A percentile compares a stretch with the other conserved stretches of the same genome.
Conservation (phyloP, 2,888 invertebrate genomes). For the Opisthograptis luteolata region DNA sequence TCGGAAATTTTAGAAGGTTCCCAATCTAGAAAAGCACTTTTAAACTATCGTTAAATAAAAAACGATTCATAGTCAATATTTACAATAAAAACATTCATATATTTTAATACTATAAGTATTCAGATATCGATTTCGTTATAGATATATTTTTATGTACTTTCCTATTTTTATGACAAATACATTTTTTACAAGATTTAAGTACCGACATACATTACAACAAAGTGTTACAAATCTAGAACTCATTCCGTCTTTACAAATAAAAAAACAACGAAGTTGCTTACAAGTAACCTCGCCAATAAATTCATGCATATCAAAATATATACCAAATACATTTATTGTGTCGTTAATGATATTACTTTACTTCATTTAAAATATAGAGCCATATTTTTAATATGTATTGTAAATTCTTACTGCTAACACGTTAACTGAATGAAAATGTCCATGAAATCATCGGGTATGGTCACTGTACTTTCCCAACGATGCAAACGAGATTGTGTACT, state of each 20-base stretch:
- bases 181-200: conserved; percentile 66
- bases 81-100: conserved; percentile 67
- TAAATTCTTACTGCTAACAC: conserved; percentile 62
- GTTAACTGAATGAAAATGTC: conserved; percentile 53
- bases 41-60: conserved; percentile 48
- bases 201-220: conserved; percentile 68
- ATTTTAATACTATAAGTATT: conserved; percentile 63
- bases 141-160: conserved; percentile 61
- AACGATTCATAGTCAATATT: conserved; percentile 50
- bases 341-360: conserved; percentile 59
- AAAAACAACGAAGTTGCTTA: conserved; percentile 54
- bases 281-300: conserved; percentile 66
- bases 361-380: conserved; percentile 59
- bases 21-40: conserved; percentile 56
- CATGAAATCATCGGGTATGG: conserved; percentile 13
- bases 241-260: conserved; percentile 56
- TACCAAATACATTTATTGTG: conserved; percentile 69
- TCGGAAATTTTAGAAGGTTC: conserved; percentile 56
- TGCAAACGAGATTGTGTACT: conserved; percentile 18
- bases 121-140: conserved; percentile 60
- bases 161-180: conserved; percentile 60
- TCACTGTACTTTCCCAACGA: conserved; percentile 10
- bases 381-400: conserved; percentile 55
- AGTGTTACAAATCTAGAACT: conserved; percentile 51
- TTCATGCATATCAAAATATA: conserved; percentile 80